A percentile compares a stretch with the other conserved stretches of the same genome.
Evolutionary conservation across 2,113 vertebrate genomes (phyloP).

Genomic region (Mystacornis crossleyi): DNA sequence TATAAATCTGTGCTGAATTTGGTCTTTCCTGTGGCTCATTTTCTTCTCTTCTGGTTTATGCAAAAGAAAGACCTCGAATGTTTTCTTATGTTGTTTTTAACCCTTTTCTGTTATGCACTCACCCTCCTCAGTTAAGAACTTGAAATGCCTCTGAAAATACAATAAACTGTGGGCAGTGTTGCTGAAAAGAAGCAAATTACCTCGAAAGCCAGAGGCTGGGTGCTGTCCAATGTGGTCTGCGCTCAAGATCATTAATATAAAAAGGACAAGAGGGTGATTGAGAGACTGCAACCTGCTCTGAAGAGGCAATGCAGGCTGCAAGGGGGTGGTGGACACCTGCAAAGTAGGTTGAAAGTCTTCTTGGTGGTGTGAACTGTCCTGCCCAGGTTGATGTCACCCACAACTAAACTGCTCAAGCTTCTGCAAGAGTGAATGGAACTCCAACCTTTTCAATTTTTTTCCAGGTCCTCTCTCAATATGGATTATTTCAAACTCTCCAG

Average conservation of each 20-base stretch:
- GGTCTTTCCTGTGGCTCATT: not conserved
- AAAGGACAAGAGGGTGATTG: not conserved
- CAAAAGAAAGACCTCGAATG: not conserved
- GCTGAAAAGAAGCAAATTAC: not conserved
- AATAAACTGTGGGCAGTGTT: not conserved
- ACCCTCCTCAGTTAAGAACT: not conserved
- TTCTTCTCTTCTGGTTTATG: not conserved
- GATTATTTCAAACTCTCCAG: not conserved
- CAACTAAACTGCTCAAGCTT: not conserved
- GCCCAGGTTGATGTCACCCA: not conserved
- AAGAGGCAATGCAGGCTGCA: not conserved
- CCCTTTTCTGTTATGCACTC: not conserved
- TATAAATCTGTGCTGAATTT: not conserved
- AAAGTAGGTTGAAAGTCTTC: not conserved
- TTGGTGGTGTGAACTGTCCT: not conserved
- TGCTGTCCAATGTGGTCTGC: not conserved
- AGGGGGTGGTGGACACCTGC: not conserved
- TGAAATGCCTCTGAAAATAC: not conserved
- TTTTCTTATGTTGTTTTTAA: not conserved
- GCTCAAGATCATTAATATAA: not conserved
- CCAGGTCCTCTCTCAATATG: not conserved
- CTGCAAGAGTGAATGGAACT: not conserved
- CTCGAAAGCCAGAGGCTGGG: not conserved
- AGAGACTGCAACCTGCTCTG: not conserved
- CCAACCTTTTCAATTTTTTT: rapidly evolving